These are phyloP conservation scores for Ia io DNA, from an alignment of 2,113 vertebrate genomes.

Conservation along the genomic window DNA sequence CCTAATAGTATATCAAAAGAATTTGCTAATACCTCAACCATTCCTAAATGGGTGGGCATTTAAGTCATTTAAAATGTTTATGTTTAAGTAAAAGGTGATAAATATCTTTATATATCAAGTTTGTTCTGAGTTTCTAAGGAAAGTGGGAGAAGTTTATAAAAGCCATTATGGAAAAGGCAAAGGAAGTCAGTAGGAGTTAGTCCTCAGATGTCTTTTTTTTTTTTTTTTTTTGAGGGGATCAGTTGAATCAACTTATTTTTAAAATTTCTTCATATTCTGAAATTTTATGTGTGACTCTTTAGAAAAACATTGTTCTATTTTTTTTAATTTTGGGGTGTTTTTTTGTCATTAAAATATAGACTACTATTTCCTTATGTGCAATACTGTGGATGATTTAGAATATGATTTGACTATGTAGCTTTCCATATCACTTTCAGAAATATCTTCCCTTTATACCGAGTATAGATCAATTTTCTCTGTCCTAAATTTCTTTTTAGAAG, in stretches of 20 bases:
- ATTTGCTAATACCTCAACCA: background rate
- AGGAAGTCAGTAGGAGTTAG: background rate
- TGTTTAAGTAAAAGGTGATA: background rate
- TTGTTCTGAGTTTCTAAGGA: background rate
- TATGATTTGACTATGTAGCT: background rate
- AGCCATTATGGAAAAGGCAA: background rate
- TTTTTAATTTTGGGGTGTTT: background rate
- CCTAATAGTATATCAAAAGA: background rate
- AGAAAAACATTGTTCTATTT: background rate
- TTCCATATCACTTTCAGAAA: conserved; percentile 13
- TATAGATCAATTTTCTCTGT: background rate
- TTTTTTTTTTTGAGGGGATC: background rate
- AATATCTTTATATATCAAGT: background rate
- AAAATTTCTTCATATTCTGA: background rate
- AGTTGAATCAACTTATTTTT: background rate
- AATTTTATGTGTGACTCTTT: conserved; percentile 26
- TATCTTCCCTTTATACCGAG: background rate
- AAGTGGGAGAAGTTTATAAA: conserved; percentile 8
- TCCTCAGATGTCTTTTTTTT: background rate
- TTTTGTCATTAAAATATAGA: background rate
- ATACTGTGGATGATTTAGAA: background rate
- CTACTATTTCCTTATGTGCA: background rate
- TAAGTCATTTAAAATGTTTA: conserved; percentile 17
- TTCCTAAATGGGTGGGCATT: background rate
- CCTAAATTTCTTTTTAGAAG: conserved; percentile 12